These are phyloP conservation scores for Drosophila melanosoma DNA, from an alignment of 2,888 invertebrate species.

Conservation along the genomic window DNA sequence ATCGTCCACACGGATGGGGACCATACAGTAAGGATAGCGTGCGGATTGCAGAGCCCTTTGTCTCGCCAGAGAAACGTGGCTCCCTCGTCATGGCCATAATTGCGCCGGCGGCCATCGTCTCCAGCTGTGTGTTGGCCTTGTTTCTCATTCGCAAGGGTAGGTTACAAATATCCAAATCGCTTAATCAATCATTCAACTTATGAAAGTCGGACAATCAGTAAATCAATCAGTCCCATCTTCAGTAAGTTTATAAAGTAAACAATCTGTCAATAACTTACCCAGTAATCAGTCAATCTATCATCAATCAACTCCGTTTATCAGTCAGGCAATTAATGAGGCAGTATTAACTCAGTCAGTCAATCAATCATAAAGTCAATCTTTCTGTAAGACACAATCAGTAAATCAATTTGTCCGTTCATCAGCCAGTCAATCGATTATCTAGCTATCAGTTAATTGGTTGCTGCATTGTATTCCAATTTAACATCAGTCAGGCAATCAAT, in stretches of 20 bases:
- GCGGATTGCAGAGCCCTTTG: slow-evolving; percentile 84
- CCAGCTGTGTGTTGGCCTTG: slow-evolving; percentile 80
- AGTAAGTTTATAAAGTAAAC: neutral
- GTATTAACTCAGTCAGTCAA: neutral
- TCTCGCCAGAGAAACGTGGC: slow-evolving; percentile 82
- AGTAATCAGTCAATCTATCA: neutral
- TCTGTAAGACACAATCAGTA: neutral
- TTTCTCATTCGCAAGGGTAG: slow-evolving; percentile 80
- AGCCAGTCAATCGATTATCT: neutral
- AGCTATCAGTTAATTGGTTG: no score
- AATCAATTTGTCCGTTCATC: neutral
- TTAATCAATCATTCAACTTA: neutral
- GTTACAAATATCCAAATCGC: slow-evolving; percentile 6
- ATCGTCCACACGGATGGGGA: slow-evolving; percentile 92
- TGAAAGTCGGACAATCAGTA: neutral
- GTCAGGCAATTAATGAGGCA: neutral
- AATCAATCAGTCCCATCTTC: neutral
- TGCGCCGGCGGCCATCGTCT: slow-evolving; percentile 86
- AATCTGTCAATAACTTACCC: neutral
- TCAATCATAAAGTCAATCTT: neutral
- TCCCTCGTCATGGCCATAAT: slow-evolving; percentile 88
- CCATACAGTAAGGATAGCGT: slow-evolving; percentile 89
- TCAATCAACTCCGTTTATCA: neutral
- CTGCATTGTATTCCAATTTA: no score
- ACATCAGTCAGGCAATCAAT: neutral